Evolutionary conservation across 2,113 vertebrate genomes (phyloP).

Genomic region (Andinoacara biseriatus): DNA sequence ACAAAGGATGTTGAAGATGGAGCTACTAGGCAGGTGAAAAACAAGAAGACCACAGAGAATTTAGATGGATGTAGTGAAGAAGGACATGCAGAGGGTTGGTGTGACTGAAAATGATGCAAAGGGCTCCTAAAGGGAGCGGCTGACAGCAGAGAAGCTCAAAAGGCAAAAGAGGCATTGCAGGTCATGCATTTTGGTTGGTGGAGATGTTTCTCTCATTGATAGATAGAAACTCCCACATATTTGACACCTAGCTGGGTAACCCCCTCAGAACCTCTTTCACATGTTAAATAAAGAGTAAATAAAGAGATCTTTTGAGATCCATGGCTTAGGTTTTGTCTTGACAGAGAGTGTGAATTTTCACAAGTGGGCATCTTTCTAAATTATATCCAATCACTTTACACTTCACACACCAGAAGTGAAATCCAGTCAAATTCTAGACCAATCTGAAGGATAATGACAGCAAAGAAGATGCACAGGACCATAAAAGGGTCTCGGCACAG

Average conservation of each 20-base stretch:
- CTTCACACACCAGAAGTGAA: too few relatives aligned
- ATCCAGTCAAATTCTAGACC: too few relatives aligned
- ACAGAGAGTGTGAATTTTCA: background rate
- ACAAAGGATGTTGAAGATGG: background rate
- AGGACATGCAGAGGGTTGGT: too few relatives aligned
- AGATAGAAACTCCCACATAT: background rate
- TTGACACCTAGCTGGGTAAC: background rate
- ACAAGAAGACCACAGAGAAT: background rate
- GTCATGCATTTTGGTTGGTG: background rate
- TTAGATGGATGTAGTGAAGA: too few relatives aligned
- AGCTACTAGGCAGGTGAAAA: background rate
- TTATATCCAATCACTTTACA: background rate
- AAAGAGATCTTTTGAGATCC: background rate
- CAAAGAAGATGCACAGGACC: background rate
- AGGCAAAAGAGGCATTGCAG: background rate
- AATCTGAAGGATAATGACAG: background rate
- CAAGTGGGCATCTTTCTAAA: background rate
- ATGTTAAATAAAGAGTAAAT: background rate
- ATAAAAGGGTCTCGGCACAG: background rate
- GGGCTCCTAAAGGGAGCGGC: too few relatives aligned
- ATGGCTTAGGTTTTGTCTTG: background rate
- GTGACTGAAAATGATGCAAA: too few relatives aligned
- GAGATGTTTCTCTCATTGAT: background rate
- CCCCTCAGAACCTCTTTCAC: background rate
- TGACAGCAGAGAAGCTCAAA: background rate